These are phyloP conservation scores for Polyommatus iphigenia DNA, from an alignment of 2,888 invertebrate genomes.

Conservation along the genomic window DNA sequence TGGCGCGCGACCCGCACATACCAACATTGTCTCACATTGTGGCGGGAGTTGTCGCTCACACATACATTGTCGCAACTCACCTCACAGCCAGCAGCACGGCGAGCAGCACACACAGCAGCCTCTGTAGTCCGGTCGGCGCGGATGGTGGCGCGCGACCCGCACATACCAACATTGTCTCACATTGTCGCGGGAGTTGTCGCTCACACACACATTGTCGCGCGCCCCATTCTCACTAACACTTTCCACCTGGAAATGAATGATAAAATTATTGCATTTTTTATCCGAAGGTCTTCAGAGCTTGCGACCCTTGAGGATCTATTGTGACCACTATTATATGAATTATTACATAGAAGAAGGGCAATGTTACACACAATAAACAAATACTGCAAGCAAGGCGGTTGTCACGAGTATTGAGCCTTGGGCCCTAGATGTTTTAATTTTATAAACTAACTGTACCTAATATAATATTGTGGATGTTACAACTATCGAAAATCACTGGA, in stretches of 20 bases:
- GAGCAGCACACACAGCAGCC: constrained; percentile 42
- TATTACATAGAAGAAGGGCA: too few species aligned
- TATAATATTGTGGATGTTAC: too few species aligned
- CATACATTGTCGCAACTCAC: constrained; percentile 54
- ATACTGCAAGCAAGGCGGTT: too few species aligned
- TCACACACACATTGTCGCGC: constrained; percentile 51
- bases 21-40: constrained; percentile 70
- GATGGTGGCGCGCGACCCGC: constrained; percentile 61
- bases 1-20: constrained; percentile 66
- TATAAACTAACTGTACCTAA: too few species aligned
- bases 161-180: constrained; percentile 68
- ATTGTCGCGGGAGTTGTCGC: constrained; percentile 54
- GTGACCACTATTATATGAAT: too few species aligned
- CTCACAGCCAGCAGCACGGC: constrained; percentile 51
- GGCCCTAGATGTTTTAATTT: too few species aligned
- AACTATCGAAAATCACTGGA: too few species aligned
- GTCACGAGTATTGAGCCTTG: too few species aligned
- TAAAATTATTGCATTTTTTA: neutral
- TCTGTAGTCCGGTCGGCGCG: constrained; percentile 49
- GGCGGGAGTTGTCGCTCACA: constrained; percentile 50
- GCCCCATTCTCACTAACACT: constrained; percentile 37
- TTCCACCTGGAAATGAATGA: constrained; percentile 17
- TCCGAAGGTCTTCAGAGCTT: too few species aligned
- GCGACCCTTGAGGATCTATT: too few species aligned
- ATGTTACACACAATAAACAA: too few species aligned